Percentiles rank a stretch among this genome's conserved stretches.
These are phyloP conservation scores for Unio delphinus DNA, from an alignment of 2,888 invertebrate genomes.

Conservation along the genomic window DNA sequence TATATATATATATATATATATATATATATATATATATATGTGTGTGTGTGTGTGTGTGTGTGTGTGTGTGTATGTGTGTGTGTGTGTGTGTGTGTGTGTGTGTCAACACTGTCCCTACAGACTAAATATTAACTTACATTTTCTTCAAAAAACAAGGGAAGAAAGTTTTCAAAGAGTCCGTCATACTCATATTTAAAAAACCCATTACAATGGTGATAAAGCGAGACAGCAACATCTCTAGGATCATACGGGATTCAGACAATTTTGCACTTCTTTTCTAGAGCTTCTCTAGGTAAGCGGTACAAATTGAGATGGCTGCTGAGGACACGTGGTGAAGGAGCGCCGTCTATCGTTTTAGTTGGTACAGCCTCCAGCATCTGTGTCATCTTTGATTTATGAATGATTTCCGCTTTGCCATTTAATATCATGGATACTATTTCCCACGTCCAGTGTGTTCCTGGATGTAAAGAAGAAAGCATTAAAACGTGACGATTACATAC, in stretches of 20 bases:
- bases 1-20: too few relatives aligned
- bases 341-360: slow-evolving; percentile 11
- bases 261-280: slow-evolving; percentile 23
- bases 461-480: too few relatives aligned
- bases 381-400: slow-evolving; percentile 7
- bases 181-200: slow-evolving; percentile 30
- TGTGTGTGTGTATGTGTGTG: too few relatives aligned
- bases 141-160: slow-evolving; percentile 31
- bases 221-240: slow-evolving; percentile 31
- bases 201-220: slow-evolving; percentile 19
- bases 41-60: too few relatives aligned
- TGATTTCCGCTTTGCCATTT: slow-evolving; percentile 8
- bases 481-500: too few relatives aligned
- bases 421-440: slow-evolving; percentile 27
- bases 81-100: too few relatives aligned
- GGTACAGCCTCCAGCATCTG: slow-evolving; percentile 19
- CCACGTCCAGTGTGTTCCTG: slow-evolving; percentile 36
- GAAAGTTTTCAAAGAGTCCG: slow-evolving; percentile 37
- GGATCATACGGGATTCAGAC: slow-evolving; percentile 27
- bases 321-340: slow-evolving; percentile 19
- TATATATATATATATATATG: too few relatives aligned
- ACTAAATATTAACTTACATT: slow-evolving; percentile 22
- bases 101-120: too few relatives aligned
- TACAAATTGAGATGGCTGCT: slow-evolving; percentile 19
- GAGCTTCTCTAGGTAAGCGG: slow-evolving; percentile 19